Evolutionary conservation across 1,140 invertebrate genomes (phyloP), one percentile per base, ranked within the genome.

Genomic region (Bombus fervidus): DNA sequence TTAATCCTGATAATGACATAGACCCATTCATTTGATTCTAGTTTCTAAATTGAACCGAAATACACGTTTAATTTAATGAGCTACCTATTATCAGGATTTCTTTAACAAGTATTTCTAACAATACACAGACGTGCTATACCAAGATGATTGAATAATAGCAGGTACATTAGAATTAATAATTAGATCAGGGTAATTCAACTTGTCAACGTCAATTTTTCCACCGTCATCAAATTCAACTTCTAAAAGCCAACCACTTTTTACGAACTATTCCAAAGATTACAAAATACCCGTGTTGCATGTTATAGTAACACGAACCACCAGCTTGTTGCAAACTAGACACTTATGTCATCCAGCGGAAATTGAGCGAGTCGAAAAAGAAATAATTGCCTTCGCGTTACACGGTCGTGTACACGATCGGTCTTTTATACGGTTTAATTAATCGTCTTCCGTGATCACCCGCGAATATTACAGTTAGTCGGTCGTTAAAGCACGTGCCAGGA

Each of bases 381-480:
- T 53, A 73, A 47, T 41, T 71, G 37, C 57, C 37, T 9, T 62
- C 18, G 43, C 62, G 64, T 57, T 66, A 41, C 47, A 75, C 41
- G 43, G 62, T 72, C 47, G 43, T 53, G 59, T 71, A 78, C 82
- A 39, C 22, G 59, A 81, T 74, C 57, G 39, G 57, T 25, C 82
- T 28, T 66, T 74, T 73, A 59, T 86, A 69, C 57, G 71, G 82
- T 89, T 89, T 89, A 89, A 89, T 89, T 89, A 89, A 66, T 34
- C 47, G 37, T 72, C 76, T 62, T 85, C 72, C 87, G 84, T 76
- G 75, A 89, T 79, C 71, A 53, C 41, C 34, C 68, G 81, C 59
- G 31, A 80, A 81, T 81, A 62, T 89, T 89, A 89, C 88, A 81
- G 87, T 89, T 89, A 89, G 68, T 89, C 72, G 87, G 59, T 81